A percentile compares a stretch with the other conserved stretches of the same genome.
These are phyloP conservation scores for Arenaria interpres DNA, from an alignment of 2,113 vertebrate species.

Conservation along the genomic window DNA sequence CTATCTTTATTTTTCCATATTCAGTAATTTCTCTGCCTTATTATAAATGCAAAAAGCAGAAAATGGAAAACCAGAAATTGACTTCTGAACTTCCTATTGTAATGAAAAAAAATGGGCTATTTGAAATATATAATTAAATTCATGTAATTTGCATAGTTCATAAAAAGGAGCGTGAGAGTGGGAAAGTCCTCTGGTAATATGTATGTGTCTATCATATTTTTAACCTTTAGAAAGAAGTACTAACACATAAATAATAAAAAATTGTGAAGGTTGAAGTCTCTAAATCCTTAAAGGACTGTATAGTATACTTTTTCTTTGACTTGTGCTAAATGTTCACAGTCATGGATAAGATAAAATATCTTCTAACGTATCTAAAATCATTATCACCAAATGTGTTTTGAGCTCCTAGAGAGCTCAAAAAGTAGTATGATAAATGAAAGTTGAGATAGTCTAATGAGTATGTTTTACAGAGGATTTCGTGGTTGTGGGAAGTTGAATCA, in stretches of 20 bases:
- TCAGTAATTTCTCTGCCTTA: neutral
- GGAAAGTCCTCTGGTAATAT: neutral
- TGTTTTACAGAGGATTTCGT: neutral
- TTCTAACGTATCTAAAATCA: neutral
- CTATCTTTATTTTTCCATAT: neutral
- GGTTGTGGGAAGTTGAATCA: neutral
- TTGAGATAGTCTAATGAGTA: neutral
- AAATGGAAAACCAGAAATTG: neutral
- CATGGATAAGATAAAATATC: neutral
- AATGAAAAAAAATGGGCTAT: neutral
- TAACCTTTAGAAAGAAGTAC: slow-evolving; percentile 24
- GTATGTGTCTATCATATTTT: neutral
- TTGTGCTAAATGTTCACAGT: neutral
- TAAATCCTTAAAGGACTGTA: neutral
- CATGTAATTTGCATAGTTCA: neutral
- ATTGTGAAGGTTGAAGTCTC: neutral
- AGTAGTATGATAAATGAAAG: neutral
- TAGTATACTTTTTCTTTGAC: neutral
- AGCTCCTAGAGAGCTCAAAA: neutral
- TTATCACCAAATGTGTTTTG: neutral
- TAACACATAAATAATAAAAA: slow-evolving; percentile 8
- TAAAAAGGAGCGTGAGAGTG: neutral
- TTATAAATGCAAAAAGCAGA: neutral
- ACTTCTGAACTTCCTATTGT: neutral
- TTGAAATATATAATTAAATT: slow-evolving; percentile 18